A percentile compares a stretch with the other conserved stretches of the same genome.
These are phyloP conservation scores for Chascanopsetta lugubris DNA, from an alignment of 2,113 vertebrate genomes.

Conservation along the genomic window DNA sequence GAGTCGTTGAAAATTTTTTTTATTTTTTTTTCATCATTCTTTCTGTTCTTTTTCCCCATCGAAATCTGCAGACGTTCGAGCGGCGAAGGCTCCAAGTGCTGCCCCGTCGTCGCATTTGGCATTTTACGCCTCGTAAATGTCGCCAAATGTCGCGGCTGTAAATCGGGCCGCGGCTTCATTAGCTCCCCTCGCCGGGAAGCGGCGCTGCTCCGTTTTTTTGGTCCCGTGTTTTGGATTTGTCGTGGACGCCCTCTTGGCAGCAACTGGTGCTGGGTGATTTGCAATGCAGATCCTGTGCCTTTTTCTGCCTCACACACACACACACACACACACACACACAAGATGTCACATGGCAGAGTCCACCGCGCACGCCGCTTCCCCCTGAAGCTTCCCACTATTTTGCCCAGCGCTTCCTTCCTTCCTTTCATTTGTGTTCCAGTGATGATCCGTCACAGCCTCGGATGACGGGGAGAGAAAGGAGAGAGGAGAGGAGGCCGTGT, in stretches of 20 bases:
- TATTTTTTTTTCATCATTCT: not conserved
- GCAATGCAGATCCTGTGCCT: constrained; percentile 48
- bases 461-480: constrained; percentile 20
- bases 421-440: constrained; percentile 20
- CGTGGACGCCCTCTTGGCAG: constrained; percentile 27
- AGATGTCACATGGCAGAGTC: constrained; percentile 35
- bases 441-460: constrained; percentile 27
- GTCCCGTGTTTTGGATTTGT: constrained; percentile 29
- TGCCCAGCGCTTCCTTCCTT: constrained; percentile 39
- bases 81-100: not conserved
- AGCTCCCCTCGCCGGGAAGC: not conserved
- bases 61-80: not conserved
- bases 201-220: constrained; percentile 19
- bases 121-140: constrained; percentile 17
- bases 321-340: constrained; percentile 5
- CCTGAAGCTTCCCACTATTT: constrained; percentile 38
- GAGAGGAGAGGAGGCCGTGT: constrained; percentile 5
- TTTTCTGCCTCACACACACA: not conserved
- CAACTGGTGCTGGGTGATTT: constrained; percentile 38
- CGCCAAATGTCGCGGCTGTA: not conserved
- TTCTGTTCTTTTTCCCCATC: not conserved
- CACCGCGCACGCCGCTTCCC: constrained; percentile 2
- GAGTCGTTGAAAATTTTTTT: constrained; percentile 15
- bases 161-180: not conserved
- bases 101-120: constrained; percentile 18